Percentiles rank a stretch among this genome's conserved stretches.
Conservation (phyloP, 2,113 vertebrate genomes). For the Anser cygnoides region DNA sequence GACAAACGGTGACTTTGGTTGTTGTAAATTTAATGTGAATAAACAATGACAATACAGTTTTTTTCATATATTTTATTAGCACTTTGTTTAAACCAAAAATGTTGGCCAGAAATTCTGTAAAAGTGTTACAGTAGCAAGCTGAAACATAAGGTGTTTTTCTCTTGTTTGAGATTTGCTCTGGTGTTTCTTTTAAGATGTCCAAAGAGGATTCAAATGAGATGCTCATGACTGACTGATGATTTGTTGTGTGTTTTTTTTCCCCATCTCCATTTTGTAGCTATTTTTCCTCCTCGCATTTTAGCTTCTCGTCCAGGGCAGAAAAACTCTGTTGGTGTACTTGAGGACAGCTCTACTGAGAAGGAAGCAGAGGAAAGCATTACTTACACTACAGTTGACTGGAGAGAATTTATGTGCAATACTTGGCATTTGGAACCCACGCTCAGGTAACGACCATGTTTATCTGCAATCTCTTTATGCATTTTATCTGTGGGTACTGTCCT, state of each 20-base stretch:
- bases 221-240: background rate
- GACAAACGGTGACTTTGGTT: background rate
- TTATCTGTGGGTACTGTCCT: background rate
- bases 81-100: background rate
- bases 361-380: conserved; percentile 88
- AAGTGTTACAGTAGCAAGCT: background rate
- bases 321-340: conserved; percentile 86
- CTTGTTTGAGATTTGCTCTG: background rate
- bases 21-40: background rate
- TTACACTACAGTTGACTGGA: conserved; percentile 96
- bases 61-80: background rate
- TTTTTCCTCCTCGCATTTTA: conserved; percentile 91
- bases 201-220: background rate
- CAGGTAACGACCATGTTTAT: conserved; percentile 76
- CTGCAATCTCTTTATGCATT: background rate
- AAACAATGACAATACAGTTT: background rate
- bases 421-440: conserved; percentile 98
- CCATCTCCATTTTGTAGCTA: conserved; percentile 76
- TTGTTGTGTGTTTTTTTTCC: background rate
- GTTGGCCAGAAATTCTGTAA: background rate
- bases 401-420: conserved; percentile 98
- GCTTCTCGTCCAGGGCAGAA: conserved; percentile 91
- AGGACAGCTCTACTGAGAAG: conserved; percentile 82
- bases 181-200: background rate
- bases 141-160: background rate